Evolutionary conservation across 2,888 invertebrate species (phyloP), one percentile per base, ranked within the genome.

Genomic region (Spisula solida): DNA sequence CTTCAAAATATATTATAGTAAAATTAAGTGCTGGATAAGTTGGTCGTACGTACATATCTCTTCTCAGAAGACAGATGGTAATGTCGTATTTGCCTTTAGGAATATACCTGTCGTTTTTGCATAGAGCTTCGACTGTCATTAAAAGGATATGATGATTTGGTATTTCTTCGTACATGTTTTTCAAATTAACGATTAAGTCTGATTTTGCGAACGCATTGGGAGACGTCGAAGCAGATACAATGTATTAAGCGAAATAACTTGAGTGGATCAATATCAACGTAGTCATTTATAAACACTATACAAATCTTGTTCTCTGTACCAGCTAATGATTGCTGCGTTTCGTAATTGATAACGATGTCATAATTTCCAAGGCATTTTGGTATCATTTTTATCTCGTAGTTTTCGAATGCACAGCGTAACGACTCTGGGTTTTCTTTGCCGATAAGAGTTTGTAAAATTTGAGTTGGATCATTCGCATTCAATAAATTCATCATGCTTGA

Each of bases 211-310:
- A 83, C 34, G 16, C 41, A 31, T 83, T 83, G 6, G 83, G 83
- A 16, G 83, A 84, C 14, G 20, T 47, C 2, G 47, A 48, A 4
- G 84, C 75, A 75, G 84, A 70, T 14, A n/a, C n/a, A n/a, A n/a
- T n/a, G n/a, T n/a, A 84, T 8, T 16, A 75, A 31, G 20, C 84
- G 70, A 51, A 84, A 84, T 16, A 84, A 41, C 48, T 75, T 16
- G 31, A 84, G 75, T 14, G 84, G 84, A 78, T 84, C 51, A 14
- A 84, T 75, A 47, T 84, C 75, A 12, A 75, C 18, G 31, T 75
- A 84, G 20, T 84, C 84, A 41, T 84, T 84, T 16, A 84, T 25
- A 29, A 48, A 84, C n/a, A 84, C 66, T 47, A 84, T 84, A 48
- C 84, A 84, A 10, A 75, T 75, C 48, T 75, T 84, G 41, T 51